Evolutionary conservation across 2,797 vertebrate genomes (phyloP), one percentile per base, ranked within the genome.

Genomic region (Eleutherodactylus coqui): DNA sequence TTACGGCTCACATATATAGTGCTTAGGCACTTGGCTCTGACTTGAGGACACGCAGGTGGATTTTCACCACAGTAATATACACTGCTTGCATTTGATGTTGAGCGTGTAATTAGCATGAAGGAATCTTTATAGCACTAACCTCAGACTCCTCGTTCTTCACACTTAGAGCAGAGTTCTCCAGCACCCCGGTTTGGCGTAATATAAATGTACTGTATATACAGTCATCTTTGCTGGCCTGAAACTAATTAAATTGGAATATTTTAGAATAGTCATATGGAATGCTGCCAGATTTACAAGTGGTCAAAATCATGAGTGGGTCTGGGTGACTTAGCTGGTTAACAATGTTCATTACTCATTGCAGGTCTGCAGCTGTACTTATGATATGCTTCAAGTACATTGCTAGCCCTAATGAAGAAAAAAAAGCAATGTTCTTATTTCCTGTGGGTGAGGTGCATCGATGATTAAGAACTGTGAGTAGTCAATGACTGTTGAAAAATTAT

Each of bases 241-340:
- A 94, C 91, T 94, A 94, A 94, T 94, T 94, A 94, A 94, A 90
- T 91, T 93, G 92, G 93, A 94, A 94, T 94, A 92, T 91, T 93
- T 94, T 90, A 92, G 91, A 94, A 93, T 92, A 93, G 92, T 89
- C 91, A 92, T 90, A 91, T 88, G 90, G 92, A 91, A 89, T 76
- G 82, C 88, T 88, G 92, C 93, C 94, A 94, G 92, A 90, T 93
- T 93, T 91, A 90, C 90, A 91, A 91, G 91, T 64, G 76, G 76
- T 78, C 69, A 60, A 67, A 51, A 87, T 72, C 90, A 86, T 88
- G 93, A 90, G 90, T 79, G 92, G 82, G 69, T 53, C 81, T 89
- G 83, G 86, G 51, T 89, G 89, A 93, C 85, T 86, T 89, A 88
- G 87, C 49, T 79, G 87, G 91, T 85, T 58, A 89, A 88, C 90